These are phyloP conservation scores for Schizaphis graminum DNA, from an alignment of 2,888 invertebrate species.

Conservation along the genomic window DNA sequence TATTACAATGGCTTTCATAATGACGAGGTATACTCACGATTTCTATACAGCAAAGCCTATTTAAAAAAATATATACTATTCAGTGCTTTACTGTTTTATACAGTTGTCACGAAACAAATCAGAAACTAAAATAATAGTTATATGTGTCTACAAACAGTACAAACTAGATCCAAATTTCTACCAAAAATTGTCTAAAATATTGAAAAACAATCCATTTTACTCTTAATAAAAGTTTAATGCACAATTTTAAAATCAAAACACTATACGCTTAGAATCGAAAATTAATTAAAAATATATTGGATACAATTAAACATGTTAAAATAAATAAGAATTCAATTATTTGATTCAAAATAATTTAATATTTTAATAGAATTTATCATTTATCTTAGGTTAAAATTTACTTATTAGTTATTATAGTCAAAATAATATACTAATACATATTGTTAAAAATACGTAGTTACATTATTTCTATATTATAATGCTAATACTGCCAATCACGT, in stretches of 20 bases:
- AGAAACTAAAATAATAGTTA: too few species aligned
- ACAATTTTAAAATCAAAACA: background rate
- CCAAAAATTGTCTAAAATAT: background rate
- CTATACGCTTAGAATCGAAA: background rate
- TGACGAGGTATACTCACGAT: too few species aligned
- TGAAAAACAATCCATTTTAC: background rate
- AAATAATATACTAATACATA: too few species aligned
- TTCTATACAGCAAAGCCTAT: too few species aligned
- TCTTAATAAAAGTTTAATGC: background rate
- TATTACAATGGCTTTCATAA: too few species aligned
- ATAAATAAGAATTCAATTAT: background rate
- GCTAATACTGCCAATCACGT: background rate
- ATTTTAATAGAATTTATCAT: background rate
- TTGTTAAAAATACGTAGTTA: too few species aligned
- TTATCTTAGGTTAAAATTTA: background rate
- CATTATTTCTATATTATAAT: background rate
- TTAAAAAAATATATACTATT: too few species aligned
- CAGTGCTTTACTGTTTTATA: too few species aligned
- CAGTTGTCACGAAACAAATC: too few species aligned
- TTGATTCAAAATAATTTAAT: too few species aligned
- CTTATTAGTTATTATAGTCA: background rate
- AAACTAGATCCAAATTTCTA: background rate
- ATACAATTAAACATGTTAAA: background rate
- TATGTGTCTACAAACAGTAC: background rate
- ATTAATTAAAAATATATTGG: background rate